phyloP scores from a whole-genome alignment of 1,140 invertebrate species.

The Meloidogyne hapla region DNA sequence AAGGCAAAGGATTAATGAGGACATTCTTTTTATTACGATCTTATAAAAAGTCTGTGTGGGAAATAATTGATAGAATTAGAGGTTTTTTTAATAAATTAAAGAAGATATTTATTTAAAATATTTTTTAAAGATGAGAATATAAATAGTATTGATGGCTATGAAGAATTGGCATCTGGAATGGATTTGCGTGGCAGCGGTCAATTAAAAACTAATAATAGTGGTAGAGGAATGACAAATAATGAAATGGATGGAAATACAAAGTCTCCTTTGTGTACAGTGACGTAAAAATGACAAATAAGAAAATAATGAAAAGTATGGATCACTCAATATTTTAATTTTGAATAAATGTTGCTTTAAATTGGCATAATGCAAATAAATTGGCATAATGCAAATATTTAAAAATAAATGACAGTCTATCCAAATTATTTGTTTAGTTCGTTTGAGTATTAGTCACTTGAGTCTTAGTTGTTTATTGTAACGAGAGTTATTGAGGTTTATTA shows the following conservation, averaged over 20 bases:
- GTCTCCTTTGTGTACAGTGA: neutral
- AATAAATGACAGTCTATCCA: no score
- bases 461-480: no score
- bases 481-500: no score
- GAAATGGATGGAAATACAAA: neutral
- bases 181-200: constrained; percentile 32
- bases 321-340: no score
- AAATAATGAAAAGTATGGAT: no score
- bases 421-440: no score
- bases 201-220: neutral
- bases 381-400: no score
- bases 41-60: constrained; percentile 61
- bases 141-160: constrained; percentile 61
- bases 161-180: constrained; percentile 50
- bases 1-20: constrained; percentile 61
- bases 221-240: neutral
- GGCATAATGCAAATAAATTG: no score
- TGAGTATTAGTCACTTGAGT: no score
- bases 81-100: constrained; percentile 29
- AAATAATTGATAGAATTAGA: constrained; percentile 54
- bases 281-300: no score
- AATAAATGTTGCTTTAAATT: no score
- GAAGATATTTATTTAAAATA: no score
- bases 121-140: constrained; percentile 53
- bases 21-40: constrained; percentile 55